Evolutionary conservation across 2,797 vertebrate species (phyloP).

Genomic region (Squalus acanthias): DNA sequence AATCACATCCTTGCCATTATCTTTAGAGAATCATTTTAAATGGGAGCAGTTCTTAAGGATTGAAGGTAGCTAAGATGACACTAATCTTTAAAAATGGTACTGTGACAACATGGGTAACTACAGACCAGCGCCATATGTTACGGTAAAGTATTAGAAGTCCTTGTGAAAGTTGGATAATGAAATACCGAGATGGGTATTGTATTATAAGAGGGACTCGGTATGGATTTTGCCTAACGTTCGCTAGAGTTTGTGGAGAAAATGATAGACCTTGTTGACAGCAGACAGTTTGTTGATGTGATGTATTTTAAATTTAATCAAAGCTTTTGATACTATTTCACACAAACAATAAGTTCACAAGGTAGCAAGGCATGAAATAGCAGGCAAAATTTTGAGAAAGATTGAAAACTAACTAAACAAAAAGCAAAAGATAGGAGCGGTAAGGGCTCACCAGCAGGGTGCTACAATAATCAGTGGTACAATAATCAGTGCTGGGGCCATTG

Average conservation of each 20-base stretch:
- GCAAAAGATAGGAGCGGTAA: background rate
- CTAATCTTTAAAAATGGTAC: background rate
- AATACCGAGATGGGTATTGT: background rate
- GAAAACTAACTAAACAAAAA: background rate
- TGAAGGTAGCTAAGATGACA: background rate
- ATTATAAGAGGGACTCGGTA: background rate
- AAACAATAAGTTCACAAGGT: background rate
- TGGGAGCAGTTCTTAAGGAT: background rate
- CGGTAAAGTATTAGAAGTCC: background rate
- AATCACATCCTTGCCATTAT: background rate
- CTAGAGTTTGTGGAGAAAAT: background rate
- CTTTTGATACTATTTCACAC: background rate
- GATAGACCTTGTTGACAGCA: background rate
- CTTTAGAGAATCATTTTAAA: background rate
- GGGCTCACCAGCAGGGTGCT: background rate
- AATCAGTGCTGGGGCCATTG: background rate
- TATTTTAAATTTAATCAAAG: background rate
- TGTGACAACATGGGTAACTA: background rate
- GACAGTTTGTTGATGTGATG: background rate
- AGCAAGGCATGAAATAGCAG: background rate
- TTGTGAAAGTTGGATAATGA: background rate
- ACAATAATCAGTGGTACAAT: background rate
- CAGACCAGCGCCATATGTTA: background rate
- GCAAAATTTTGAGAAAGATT: background rate
- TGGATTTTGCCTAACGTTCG: background rate